Base-by-base conservation (phyloP, 2,888 invertebrate species). In the Schizotus pectinicornis region DNA sequence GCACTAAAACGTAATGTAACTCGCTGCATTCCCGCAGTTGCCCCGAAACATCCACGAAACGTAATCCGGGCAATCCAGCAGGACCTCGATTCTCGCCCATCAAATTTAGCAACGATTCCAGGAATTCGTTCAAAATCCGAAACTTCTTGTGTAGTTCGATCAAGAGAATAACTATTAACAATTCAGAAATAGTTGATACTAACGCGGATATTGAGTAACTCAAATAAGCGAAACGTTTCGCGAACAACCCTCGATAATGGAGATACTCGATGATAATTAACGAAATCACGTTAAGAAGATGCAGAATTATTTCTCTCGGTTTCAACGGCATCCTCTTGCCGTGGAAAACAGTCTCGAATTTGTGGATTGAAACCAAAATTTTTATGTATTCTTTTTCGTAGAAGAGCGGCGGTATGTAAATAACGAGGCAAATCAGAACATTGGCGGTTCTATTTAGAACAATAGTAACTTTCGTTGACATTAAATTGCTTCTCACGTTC, bases 301-400 rank as follows among this genome's bases (percentile, higher is more conserved):
- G 30, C 7, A 11, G 11, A 45, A 32, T 22, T 22, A 45, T 32
- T 32, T n/a, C 9, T 2, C 22, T 2, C 22, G 22, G 22, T 22
- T 22, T 45, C 12, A 7, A 32, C 6, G 5, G 11, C 1, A 32
- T 45, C n/a, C 6, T 14, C n/a, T 9, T 14, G 6, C n/a, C 3
- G 3, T 14, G n/a, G 8, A 6, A 45, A n/a, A n/a, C 11, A 7
- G n/a, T 32, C 6, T 45, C 45, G 12, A 45, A 45, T 12, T 32
- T 7, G 12, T 32, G 2, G 1, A 45, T 33, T 32, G 30, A 32
- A 8, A 32, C 3, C 6, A 37, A 3, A 6, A 48, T 32, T 1
- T n/a, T 38, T 38, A 30, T 37, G 11, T 38, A 38, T 31, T 48
- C 13, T 31, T 38, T 48, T 11, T 48, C 48, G 12, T 38, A 48